Percentiles rank a stretch among this genome's conserved stretches.
Conservation (phyloP, 2,888 invertebrate species). For the Leucoptera coffeella region DNA sequence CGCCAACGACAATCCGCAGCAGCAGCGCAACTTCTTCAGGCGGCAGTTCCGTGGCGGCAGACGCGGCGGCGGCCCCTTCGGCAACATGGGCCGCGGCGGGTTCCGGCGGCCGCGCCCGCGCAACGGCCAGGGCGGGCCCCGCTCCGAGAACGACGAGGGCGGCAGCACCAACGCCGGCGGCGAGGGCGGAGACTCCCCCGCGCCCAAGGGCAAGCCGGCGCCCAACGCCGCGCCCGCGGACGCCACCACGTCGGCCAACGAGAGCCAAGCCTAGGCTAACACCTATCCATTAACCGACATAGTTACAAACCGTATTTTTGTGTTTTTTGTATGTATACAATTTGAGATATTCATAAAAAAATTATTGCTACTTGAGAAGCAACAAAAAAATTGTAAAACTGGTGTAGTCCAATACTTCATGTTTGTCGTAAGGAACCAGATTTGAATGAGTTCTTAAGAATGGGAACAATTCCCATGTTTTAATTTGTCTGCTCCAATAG, state of each 20-base stretch:
- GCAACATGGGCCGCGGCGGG: slow-evolving; percentile 22
- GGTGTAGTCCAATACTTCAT: no score
- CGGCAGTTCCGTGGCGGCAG: slow-evolving; percentile 69
- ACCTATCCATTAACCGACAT: no score
- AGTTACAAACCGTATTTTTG: no score
- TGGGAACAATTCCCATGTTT: no score
- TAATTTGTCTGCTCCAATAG: no score
- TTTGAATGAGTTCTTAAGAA: no score
- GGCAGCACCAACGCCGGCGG: slow-evolving; percentile 13
- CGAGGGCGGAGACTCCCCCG: slow-evolving; percentile 26
- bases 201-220: slow-evolving; percentile 10
- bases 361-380: no score
- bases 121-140: slow-evolving; percentile 17
- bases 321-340: no score
- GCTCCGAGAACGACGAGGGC: slow-evolving; percentile 6
- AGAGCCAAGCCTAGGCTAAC: slow-evolving; percentile 51
- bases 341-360: no score
- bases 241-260: slow-evolving; percentile 27
- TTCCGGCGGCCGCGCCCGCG: slow-evolving; percentile 18
- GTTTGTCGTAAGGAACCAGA: no score
- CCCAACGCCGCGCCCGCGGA: slow-evolving; percentile 10
- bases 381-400: no score
- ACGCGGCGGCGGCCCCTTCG: slow-evolving; percentile 38
- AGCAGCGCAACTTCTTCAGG: slow-evolving; percentile 61
- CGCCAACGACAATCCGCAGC: slow-evolving; percentile 33